phyloP scores from a whole-genome alignment of 2,888 invertebrate species.

The Noctua comes region DNA sequence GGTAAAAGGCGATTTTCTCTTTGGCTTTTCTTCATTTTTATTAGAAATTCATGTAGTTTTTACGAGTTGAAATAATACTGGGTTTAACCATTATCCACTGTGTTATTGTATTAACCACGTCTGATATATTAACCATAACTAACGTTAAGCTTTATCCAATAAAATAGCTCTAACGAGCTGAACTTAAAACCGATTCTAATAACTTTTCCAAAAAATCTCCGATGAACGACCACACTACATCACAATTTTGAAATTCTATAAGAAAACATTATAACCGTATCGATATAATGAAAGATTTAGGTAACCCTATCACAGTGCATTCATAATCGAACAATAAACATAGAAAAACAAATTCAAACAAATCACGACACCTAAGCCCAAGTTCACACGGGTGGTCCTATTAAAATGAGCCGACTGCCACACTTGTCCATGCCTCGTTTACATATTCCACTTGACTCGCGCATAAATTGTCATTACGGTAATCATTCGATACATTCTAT shows the following conservation, averaged over 20 bases:
- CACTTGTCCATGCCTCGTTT: constrained; percentile 83
- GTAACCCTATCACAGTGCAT: constrained; percentile 52
- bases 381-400: constrained; percentile 85
- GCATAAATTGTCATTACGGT: constrained; percentile 89
- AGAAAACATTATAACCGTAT: constrained; percentile 43
- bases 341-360: constrained; percentile 65
- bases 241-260: constrained; percentile 39
- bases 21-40: background rate
- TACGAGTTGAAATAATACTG: background rate
- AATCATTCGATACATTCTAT: constrained; percentile 85
- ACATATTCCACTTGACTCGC: constrained; percentile 84
- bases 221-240: constrained; percentile 21
- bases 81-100: background rate
- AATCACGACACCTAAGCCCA: constrained; percentile 67
- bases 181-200: constrained; percentile 41
- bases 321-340: constrained; percentile 64
- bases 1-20: background rate
- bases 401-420: constrained; percentile 78
- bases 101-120: background rate
- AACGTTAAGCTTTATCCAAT: constrained; percentile 5
- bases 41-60: no score
- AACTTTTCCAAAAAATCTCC: constrained; percentile 25
- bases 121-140: constrained; percentile 1
- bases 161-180: constrained; percentile 29
- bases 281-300: constrained; percentile 51